A percentile compares a stretch with the other conserved stretches of the same genome.
These are phyloP conservation scores for Shinisaurus crocodilurus DNA, from an alignment of 2,113 vertebrate genomes.

Conservation along the genomic window DNA sequence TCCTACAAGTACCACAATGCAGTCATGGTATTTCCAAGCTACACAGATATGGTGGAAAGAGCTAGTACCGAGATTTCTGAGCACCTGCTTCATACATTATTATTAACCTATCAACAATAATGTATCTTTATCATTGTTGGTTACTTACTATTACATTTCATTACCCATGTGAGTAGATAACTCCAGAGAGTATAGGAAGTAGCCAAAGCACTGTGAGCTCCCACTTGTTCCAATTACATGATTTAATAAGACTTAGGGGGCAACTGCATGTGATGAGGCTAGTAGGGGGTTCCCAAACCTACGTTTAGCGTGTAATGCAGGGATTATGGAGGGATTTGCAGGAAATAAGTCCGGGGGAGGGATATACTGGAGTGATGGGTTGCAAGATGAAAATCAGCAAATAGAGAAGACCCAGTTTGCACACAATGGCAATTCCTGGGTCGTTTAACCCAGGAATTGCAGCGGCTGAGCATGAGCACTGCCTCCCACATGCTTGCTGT, in stretches of 20 bases:
- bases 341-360: background rate
- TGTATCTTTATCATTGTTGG: background rate
- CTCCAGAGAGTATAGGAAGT: background rate
- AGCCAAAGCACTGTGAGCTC: background rate
- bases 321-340: background rate
- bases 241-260: background rate
- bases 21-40: too few relatives aligned
- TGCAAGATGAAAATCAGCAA: background rate
- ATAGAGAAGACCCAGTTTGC: background rate
- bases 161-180: background rate
- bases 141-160: background rate
- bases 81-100: background rate
- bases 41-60: too few relatives aligned
- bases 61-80: background rate
- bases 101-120: background rate
- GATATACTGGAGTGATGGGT: background rate
- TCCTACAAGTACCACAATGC: background rate
- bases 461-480: too few relatives aligned
- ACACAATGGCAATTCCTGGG: too few relatives aligned
- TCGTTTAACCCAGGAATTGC: too few relatives aligned
- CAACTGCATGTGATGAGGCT: background rate
- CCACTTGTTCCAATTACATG: background rate
- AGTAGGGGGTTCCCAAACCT: background rate
- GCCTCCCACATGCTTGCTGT: too few relatives aligned
- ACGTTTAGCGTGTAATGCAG: background rate